These are phyloP conservation scores for Apis dorsata DNA, from an alignment of 1,140 invertebrate genomes.

Conservation along the genomic window DNA sequence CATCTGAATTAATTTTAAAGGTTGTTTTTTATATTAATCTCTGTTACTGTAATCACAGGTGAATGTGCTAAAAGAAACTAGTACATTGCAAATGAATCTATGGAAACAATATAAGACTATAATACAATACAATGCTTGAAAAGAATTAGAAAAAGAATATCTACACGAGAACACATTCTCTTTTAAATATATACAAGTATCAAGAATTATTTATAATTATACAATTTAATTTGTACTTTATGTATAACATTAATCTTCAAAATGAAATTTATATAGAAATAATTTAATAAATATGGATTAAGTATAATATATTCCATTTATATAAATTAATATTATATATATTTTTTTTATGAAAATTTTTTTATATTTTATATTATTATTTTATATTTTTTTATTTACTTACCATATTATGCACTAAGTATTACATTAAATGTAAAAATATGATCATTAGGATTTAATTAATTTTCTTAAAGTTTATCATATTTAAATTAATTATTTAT, in stretches of 20 bases:
- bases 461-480: too few species aligned
- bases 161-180: constrained; percentile 39
- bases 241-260: constrained; percentile 33
- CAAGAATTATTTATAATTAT: constrained; percentile 39
- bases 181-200: constrained; percentile 22
- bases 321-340: not conserved
- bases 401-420: too few species aligned
- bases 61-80: not conserved
- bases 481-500: not conserved
- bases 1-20: not conserved
- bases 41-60: not conserved
- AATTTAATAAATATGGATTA: not conserved
- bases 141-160: constrained; percentile 30
- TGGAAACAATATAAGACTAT: not conserved
- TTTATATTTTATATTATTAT: too few species aligned
- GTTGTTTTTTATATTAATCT: not conserved
- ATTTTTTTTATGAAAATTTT: too few species aligned
- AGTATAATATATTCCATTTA: not conserved
- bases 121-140: not conserved
- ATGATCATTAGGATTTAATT: too few species aligned
- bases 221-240: constrained; percentile 46
- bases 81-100: not conserved
- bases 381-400: too few species aligned
- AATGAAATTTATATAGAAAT: constrained; percentile 6
- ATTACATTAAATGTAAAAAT: too few species aligned